Evolutionary conservation across 1,140 invertebrate species (phyloP).

Genomic region (Nasonia vitripennis): DNA sequence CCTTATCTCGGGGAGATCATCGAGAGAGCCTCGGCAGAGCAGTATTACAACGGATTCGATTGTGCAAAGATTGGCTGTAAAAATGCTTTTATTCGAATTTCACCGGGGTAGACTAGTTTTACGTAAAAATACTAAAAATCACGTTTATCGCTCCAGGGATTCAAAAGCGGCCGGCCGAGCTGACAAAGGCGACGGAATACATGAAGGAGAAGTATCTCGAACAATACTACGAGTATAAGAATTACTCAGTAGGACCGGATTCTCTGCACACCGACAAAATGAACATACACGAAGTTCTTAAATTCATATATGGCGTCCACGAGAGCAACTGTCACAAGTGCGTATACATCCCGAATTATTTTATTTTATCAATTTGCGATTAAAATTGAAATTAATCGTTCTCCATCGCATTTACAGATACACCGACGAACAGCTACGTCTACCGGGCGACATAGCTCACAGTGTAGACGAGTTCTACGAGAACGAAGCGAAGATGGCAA

Average conservation of each 20-base stretch:
- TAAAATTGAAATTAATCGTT: not conserved
- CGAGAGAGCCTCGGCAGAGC: conserved; percentile 92
- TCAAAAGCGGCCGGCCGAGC: conserved; percentile 87
- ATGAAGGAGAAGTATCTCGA: conserved; percentile 85
- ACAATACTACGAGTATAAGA: conserved; percentile 83
- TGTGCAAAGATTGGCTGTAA: conserved; percentile 95
- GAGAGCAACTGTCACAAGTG: conserved; percentile 83
- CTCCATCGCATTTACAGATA: conserved; percentile 58
- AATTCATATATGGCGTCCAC: conserved; percentile 85
- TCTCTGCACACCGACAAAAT: conserved; percentile 79
- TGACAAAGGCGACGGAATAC: conserved; percentile 82
- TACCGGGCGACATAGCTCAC: conserved; percentile 89
- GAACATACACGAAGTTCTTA: conserved; percentile 86
- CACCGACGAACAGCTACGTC: conserved; percentile 82
- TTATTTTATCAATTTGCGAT: not conserved
- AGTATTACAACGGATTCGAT: conserved; percentile 95
- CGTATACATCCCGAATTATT: not conserved
- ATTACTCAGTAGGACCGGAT: conserved; percentile 79
- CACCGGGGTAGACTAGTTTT: not conserved
- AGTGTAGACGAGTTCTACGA: conserved; percentile 93
- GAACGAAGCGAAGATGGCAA: conserved; percentile 96
- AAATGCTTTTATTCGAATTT: conserved; percentile 59
- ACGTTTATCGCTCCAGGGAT: conserved; percentile 79
- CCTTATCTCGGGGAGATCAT: conserved; percentile 95
- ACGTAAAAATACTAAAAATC: conserved; percentile 35